Evolutionary conservation across 2,113 vertebrate genomes (phyloP).

Genomic region (Chloebia gouldiae): DNA sequence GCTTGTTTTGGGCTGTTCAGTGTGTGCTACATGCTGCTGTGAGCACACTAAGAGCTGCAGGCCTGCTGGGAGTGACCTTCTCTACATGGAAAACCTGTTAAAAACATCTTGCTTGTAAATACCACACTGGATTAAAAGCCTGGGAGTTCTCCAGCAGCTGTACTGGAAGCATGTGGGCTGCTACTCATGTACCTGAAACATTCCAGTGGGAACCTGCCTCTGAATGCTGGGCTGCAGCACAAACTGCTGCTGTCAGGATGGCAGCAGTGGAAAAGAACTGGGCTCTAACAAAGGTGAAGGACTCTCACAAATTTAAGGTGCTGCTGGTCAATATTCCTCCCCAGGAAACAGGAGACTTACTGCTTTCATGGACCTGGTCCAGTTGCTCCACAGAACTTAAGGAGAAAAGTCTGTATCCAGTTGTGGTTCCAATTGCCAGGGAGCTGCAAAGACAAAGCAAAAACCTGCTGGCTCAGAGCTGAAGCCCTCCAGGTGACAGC

Average conservation of each 20-base stretch:
- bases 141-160: neutral
- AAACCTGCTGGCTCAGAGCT: neutral
- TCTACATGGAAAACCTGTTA: neutral
- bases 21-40: neutral
- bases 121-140: neutral
- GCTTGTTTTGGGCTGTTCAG: neutral
- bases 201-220: neutral
- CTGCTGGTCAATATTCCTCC: neutral
- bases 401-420: slow-evolving; percentile 91
- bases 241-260: neutral
- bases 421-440: slow-evolving; percentile 88
- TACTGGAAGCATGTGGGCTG: neutral
- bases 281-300: too few species aligned
- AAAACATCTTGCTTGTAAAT: slow-evolving; percentile 24
- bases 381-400: slow-evolving; percentile 90
- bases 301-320: neutral
- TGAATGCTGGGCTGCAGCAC: neutral
- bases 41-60: neutral
- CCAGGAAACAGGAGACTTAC: slow-evolving; percentile 73
- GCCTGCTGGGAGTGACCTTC: slow-evolving; percentile 14
- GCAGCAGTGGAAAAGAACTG: neutral
- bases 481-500: neutral
- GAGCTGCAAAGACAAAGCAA: slow-evolving; percentile 75
- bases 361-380: slow-evolving; percentile 93
- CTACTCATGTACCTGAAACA: neutral